A percentile compares a stretch with the other conserved stretches of the same genome.
phyloP scores from a whole-genome alignment of 2,888 invertebrate species.

The Tholera decimalis region DNA sequence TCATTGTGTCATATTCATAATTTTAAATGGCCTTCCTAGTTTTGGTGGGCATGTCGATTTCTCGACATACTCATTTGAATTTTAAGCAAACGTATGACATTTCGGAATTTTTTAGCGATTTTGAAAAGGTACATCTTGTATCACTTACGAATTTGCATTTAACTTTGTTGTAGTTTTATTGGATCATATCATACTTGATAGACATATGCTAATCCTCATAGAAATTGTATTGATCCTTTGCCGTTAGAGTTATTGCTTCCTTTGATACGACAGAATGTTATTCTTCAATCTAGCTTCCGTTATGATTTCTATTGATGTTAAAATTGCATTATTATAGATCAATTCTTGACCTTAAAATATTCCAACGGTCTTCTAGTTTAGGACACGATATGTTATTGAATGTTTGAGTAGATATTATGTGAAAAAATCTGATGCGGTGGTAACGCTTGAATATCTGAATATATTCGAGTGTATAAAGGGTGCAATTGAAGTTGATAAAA shows the following conservation, averaged over 20 bases:
- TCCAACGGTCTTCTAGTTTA: conserved; percentile 77
- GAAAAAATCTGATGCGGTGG: conserved; percentile 28
- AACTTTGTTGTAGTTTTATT: conserved; percentile 79
- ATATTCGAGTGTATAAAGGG: conserved; percentile 6
- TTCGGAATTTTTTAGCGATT: conserved; percentile 65
- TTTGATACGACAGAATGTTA: conserved; percentile 81
- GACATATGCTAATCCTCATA: conserved; percentile 88
- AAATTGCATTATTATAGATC: conserved; percentile 71
- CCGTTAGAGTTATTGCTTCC: conserved; percentile 77
- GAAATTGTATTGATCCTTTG: conserved; percentile 74
- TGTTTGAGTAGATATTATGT: conserved; percentile 35
- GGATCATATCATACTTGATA: conserved; percentile 87
- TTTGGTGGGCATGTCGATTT: conserved; percentile 84
- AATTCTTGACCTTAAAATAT: conserved; percentile 81
- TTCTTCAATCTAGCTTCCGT: conserved; percentile 88
- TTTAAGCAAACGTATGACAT: conserved; percentile 77
- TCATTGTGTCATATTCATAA: conserved; percentile 81
- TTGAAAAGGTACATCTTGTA: conserved; percentile 71
- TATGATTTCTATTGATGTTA: conserved; percentile 84
- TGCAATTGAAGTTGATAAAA: not conserved
- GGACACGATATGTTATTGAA: conserved; percentile 73
- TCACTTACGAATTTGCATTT: conserved; percentile 88
- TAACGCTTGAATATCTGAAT: not conserved
- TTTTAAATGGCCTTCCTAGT: conserved; percentile 80
- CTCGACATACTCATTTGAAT: conserved; percentile 83